Percentiles rank a stretch among this genome's conserved stretches.
These are phyloP conservation scores for Dryomyza anilis DNA, from an alignment of 2,888 invertebrate species.

Conservation along the genomic window DNA sequence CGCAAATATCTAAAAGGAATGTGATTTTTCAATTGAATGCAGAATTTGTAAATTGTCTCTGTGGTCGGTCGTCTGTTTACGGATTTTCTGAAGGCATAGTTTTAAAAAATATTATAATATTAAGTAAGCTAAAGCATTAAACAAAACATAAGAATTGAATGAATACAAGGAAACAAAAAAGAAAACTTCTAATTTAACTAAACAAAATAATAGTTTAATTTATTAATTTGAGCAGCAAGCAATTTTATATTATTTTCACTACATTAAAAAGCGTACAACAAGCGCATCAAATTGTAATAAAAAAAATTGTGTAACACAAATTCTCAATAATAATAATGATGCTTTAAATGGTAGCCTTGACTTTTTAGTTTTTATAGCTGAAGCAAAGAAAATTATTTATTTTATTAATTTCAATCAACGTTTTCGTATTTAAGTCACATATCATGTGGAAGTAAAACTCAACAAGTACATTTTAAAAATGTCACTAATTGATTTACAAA, in stretches of 20 bases:
- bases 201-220: conserved; percentile 14
- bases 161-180: conserved; percentile 4
- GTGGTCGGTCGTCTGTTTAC: conserved; percentile 40
- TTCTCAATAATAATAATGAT: no score
- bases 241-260: background rate
- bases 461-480: no score
- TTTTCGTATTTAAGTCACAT: no score
- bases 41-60: background rate
- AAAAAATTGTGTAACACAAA: no score
- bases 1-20: background rate
- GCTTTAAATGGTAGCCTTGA: no score
- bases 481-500: no score
- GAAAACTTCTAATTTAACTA: no score
- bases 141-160: conserved; percentile 6
- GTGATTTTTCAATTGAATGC: conserved; percentile 8
- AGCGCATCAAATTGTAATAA: background rate
- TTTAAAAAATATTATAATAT: conserved; percentile 11
- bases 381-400: no score
- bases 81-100: conserved; percentile 19
- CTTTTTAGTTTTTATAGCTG: no score
- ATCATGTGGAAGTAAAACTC: no score
- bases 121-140: conserved; percentile 19
- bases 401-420: no score
- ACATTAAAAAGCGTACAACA: background rate
- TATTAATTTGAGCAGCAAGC: background rate